These are phyloP conservation scores for Scortum barcoo DNA, from an alignment of 2,113 vertebrate species.

Conservation along the genomic window DNA sequence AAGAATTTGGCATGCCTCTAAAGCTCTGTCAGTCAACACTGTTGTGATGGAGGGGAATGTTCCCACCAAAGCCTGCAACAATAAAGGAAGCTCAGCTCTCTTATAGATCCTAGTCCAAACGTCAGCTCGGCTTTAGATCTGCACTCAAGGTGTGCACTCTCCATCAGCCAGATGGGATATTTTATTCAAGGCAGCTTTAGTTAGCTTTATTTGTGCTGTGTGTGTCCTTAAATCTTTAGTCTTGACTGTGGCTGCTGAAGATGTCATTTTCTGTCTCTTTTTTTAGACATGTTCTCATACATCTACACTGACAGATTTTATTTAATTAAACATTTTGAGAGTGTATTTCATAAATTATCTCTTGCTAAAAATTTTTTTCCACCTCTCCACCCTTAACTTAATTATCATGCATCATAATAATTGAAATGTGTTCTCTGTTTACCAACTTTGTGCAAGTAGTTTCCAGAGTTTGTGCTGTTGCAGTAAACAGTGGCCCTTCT, in stretches of 20 bases:
- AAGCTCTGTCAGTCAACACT: slow-evolving; percentile 69
- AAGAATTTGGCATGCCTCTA: slow-evolving; percentile 72
- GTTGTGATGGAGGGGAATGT: slow-evolving; percentile 72
- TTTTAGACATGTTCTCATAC: too few species aligned
- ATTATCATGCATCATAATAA: background rate
- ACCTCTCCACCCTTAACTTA: background rate
- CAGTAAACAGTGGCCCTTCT: background rate
- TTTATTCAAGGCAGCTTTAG: background rate
- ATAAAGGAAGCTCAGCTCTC: slow-evolving; percentile 59
- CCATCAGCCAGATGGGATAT: slow-evolving; percentile 10
- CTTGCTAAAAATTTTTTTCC: background rate
- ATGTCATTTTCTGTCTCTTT: too few species aligned
- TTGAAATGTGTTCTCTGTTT: background rate
- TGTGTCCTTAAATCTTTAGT: background rate
- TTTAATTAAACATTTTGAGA: slow-evolving; percentile 4
- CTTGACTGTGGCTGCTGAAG: background rate
- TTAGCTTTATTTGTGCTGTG: background rate
- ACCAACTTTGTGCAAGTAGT: background rate
- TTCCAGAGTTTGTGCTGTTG: background rate
- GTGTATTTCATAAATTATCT: slow-evolving; percentile 9
- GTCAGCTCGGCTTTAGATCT: slow-evolving; percentile 36
- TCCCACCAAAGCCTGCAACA: slow-evolving; percentile 74
- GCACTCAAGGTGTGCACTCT: slow-evolving; percentile 50
- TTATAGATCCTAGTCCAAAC: slow-evolving; percentile 58
- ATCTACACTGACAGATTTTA: background rate